Conservation (phyloP, 1,140 invertebrate species). For the Cyphomyrmex costatus region DNA sequence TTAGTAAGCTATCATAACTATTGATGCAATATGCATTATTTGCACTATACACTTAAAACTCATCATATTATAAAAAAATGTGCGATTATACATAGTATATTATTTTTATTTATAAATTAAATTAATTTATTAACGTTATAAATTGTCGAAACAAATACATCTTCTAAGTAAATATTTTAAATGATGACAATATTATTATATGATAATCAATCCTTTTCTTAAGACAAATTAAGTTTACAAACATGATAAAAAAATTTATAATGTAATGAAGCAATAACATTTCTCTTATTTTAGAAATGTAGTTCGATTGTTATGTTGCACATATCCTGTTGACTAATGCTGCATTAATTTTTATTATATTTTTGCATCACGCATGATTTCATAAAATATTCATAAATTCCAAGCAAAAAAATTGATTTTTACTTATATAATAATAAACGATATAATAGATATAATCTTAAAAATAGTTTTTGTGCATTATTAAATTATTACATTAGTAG, state of each 20-base stretch:
- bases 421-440: background rate
- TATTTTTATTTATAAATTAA: background rate
- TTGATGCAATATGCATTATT: background rate
- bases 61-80: background rate
- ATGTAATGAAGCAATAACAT: background rate
- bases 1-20: background rate
- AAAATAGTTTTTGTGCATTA: background rate
- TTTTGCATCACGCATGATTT: background rate
- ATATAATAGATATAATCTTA: background rate
- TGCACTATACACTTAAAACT: background rate
- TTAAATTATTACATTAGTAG: background rate
- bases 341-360: background rate
- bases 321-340: background rate
- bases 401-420: background rate
- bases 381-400: background rate
- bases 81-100: background rate
- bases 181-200: background rate
- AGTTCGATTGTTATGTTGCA: background rate
- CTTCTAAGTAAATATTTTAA: background rate
- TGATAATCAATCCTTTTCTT: background rate
- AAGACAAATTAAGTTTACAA: background rate
- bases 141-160: background rate
- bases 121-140: conserved; percentile 1
- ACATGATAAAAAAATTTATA: background rate
- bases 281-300: background rate